Percentiles rank a stretch among this genome's conserved stretches.
Conservation (phyloP, 2,797 vertebrate genomes). For the Eidolon dupreanum region DNA sequence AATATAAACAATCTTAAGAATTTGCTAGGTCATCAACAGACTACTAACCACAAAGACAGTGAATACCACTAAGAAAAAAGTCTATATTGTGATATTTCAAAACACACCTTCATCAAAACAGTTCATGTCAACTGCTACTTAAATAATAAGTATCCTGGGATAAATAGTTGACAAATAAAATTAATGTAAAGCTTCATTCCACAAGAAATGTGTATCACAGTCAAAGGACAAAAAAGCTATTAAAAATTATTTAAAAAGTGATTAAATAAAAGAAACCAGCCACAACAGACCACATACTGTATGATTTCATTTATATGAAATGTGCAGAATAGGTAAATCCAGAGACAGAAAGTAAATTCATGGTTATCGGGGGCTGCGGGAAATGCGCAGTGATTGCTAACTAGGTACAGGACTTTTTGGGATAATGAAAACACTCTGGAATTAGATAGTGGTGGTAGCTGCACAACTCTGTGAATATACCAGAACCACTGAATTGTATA, state of each 20-base stretch:
- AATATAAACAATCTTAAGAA: not conserved
- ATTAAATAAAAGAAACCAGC: not conserved
- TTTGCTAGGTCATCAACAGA: not conserved
- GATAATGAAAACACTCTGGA: not conserved
- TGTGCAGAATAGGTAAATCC: not conserved
- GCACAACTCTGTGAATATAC: not conserved
- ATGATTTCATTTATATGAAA: not conserved
- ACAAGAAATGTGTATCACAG: not conserved
- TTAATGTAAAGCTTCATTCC: not conserved
- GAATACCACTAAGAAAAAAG: not conserved
- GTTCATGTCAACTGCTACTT: not conserved
- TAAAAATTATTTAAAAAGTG: not conserved
- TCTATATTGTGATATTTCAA: not conserved
- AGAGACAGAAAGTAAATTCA: not conserved
- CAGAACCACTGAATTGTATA: not conserved
- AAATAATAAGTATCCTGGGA: not conserved
- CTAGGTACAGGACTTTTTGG: not conserved
- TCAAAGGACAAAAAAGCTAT: constrained; percentile 29
- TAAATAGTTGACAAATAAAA: constrained; percentile 29
- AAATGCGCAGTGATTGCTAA: not conserved
- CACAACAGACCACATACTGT: not conserved
- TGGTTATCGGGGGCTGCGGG: not conserved
- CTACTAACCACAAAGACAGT: not conserved
- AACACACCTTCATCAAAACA: not conserved
- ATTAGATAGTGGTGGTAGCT: not conserved